phyloP scores from a whole-genome alignment of 2,888 invertebrate genomes.

The Willowsia nigromaculata region DNA sequence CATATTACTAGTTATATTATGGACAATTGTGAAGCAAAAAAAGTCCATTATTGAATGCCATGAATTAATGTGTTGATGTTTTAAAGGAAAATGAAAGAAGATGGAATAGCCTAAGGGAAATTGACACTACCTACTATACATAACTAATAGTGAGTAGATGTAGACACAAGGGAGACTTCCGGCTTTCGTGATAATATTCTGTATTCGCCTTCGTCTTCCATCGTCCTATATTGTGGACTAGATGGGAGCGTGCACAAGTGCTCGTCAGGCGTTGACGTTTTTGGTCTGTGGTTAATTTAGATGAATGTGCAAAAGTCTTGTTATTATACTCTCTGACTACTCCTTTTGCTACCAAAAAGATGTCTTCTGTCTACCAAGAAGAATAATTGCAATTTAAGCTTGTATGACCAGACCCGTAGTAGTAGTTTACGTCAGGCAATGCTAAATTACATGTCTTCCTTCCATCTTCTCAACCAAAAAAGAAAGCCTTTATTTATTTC shows the following conservation, averaged over 20 bases:
- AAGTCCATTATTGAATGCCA: background rate
- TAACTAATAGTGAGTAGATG: background rate
- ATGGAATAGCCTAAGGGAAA: conserved; percentile 23
- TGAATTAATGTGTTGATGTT: background rate
- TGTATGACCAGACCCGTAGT: background rate
- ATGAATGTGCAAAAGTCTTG: background rate
- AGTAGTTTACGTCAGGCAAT: background rate
- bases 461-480: background rate
- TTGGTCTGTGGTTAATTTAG: conserved; percentile 26
- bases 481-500: background rate
- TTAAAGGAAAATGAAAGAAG: background rate
- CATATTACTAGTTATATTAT: too few relatives aligned
- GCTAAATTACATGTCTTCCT: background rate
- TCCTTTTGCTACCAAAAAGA: background rate
- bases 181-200: conserved; percentile 5
- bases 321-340: background rate
- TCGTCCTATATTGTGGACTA: background rate
- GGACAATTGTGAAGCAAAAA: too few relatives aligned
- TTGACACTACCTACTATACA: background rate
- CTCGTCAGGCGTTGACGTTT: conserved; percentile 27
- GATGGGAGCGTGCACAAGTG: background rate
- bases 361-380: background rate
- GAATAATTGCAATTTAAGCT: background rate
- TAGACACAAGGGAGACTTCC: conserved; percentile 13
- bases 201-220: background rate